phyloP scores from a whole-genome alignment of 2,797 vertebrate species.

The Sebastes cheni region DNA sequence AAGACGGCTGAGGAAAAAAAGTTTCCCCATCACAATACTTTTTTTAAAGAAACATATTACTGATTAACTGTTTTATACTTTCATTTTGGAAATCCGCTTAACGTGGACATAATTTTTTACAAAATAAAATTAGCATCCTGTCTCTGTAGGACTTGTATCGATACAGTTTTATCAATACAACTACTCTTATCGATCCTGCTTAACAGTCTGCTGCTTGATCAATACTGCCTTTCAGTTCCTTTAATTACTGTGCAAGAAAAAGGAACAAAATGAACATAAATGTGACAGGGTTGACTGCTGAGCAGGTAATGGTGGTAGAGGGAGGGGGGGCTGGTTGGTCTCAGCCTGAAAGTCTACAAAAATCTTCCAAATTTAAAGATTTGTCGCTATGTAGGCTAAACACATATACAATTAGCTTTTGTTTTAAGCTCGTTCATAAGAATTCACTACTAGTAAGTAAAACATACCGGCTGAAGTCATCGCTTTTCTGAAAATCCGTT shows the following conservation, averaged over 20 bases:
- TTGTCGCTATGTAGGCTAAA: neutral
- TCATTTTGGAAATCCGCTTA: neutral
- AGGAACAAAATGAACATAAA: neutral
- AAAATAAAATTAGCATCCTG: neutral
- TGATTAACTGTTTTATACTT: neutral
- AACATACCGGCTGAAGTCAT: neutral
- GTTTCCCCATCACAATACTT: neutral
- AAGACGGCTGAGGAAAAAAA: neutral
- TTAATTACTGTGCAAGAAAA: conserved; percentile 10
- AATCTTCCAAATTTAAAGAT: neutral
- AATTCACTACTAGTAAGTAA: neutral
- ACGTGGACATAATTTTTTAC: neutral
- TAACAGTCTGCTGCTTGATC: neutral
- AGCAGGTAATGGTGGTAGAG: neutral
- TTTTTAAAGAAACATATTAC: neutral
- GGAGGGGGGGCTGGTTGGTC: neutral
- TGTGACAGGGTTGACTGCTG: neutral
- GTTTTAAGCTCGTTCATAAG: neutral
- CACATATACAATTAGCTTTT: too few species aligned
- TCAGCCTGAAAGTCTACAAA: neutral
- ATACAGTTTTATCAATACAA: neutral
- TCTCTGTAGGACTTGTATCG: neutral
- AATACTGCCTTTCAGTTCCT: neutral
- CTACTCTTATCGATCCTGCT: neutral
- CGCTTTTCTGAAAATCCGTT: neutral